Base-by-base conservation (phyloP, 2,113 vertebrate genomes). In the Paradoxurus hermaphroditus region DNA sequence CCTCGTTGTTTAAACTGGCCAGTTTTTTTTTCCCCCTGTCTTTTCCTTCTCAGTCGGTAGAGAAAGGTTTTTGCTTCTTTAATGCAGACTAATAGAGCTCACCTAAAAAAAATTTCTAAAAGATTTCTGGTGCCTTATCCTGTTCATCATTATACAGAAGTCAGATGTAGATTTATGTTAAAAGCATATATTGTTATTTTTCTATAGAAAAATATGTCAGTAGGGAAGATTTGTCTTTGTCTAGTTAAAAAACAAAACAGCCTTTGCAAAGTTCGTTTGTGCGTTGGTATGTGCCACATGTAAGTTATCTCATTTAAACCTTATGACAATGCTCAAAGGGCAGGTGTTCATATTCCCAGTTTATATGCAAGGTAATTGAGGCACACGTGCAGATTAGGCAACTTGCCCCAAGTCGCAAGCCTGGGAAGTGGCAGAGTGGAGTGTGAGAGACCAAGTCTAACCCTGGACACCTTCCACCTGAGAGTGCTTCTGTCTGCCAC, bases 1-100 rank as follows among this genome's bases (percentile, higher is more conserved):
- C 86, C 86, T 98, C 65, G 82, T 98, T 98, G 92, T 97, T 98
- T 98, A 97, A 98, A 97, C 56, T 90, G 41, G 46, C 88, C 88
- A 94, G 95, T 67, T 90, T 78, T 95, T 67, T 87, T 78, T 92
- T n/a, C n/a, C 39, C 13, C 36, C 68, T 86, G 93, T 86, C 51
- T 86, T 68, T 93, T 73, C 78, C 84, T 79, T 88, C 56, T 92
- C 75, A 36, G 25, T 16, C 83, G 96, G 19, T 51, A 88, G 65
- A 95, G 78, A 96, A 97, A 93, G 62, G 91, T 87, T 96, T 98
- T 97, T 96, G 53, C 97, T 91, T 91, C 73, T 97, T 95, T 91
- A 90, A 88, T 81, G 70, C 78, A 27, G 68, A 56, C 81, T 95
- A 90, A 91, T 63, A 92, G 39, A 95, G 46, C 77, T 94, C 87